Base-by-base conservation (phyloP, 2,113 vertebrate genomes). In the Oncorhynchus kisutch region DNA sequence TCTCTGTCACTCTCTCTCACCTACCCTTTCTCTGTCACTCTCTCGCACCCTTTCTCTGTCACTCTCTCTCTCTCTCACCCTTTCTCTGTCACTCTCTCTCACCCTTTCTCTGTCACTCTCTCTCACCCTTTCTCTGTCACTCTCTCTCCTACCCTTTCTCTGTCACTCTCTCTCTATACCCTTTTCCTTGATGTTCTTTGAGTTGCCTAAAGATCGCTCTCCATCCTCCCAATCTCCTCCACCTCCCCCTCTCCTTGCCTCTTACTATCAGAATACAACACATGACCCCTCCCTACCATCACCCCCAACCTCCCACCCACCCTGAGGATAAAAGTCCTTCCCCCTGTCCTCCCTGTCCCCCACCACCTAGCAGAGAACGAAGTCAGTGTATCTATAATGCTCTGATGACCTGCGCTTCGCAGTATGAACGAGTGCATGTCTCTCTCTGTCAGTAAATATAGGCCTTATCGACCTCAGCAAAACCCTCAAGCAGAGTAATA, bases 391-490 rank as follows among this genome's bases (percentile, higher is more conserved):
- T 87, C 79, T 89, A 73, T 79, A 82, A 81, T 81, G 77, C 85
- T 85, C 83, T 84, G 80, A 84, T 88, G 88, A 89, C 87, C 86
- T 88, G 81, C 73, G 79, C 77, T 73, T 85, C 4, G 29, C 18
- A n/a, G 12, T 81, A 72, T 91, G 88, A 88, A 88, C 88, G 88
- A 87, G 87, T 88, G 85, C 79, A 79, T 72, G 78, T 60, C 0
- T 48, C 49, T 62, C 29, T 24, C 29, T 20, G 88, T 80, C 83
- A 11, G 81, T 83, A 84, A 82, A 82, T 73, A 78, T 24, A 65
- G 75, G 81, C 81, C 86, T 85, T 77, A 82, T 79, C 67, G 64
- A 76, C 31, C 68, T 67, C 77, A 79, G 67, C 59, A 59, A 57
- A 65, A 80, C 18, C 81, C 72, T 20, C 2, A 29, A 73, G 83